These are phyloP conservation scores for Pterois miles DNA, from an alignment of 2,797 vertebrate species.

Conservation along the genomic window DNA sequence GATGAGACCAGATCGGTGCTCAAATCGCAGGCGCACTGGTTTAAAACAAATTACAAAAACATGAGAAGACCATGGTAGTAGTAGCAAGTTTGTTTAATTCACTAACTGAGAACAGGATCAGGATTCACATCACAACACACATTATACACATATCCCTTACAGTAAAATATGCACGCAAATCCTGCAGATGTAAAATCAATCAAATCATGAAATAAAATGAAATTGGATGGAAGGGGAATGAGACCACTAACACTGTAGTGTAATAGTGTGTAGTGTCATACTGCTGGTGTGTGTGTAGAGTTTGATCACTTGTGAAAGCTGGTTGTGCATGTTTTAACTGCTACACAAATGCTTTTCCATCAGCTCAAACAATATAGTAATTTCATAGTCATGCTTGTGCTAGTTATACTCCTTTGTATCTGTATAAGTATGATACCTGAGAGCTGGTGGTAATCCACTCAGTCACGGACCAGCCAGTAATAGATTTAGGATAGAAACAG, in stretches of 20 bases:
- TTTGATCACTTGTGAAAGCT: conserved; percentile 20
- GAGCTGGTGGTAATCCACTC: conserved; percentile 56
- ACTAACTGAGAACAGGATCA: conserved; percentile 46
- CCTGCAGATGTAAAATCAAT: neutral
- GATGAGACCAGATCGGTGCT: neutral
- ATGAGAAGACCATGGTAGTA: conserved; percentile 5
- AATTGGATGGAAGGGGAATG: neutral
- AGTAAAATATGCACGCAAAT: conserved; percentile 38
- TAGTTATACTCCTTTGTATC: neutral
- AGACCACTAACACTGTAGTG: conserved; percentile 2
- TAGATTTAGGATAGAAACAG: conserved; percentile 4
- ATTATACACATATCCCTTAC: conserved; percentile 60
- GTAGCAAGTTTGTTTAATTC: conserved; percentile 70
- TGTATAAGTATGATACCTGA: conserved; percentile 67
- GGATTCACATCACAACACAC: conserved; percentile 69
- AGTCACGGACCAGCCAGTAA: conserved; percentile 13
- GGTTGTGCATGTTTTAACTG: conserved; percentile 26
- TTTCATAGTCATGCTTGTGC: conserved; percentile 4
- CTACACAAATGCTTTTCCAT: conserved; percentile 14
- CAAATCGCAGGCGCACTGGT: neutral
- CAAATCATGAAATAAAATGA: neutral
- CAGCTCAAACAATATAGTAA: conserved; percentile 4
- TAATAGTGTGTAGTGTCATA: conserved; percentile 27
- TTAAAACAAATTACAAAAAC: neutral
- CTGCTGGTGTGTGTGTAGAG: conserved; percentile 44